These are phyloP conservation scores for Mechanitis mazaeus DNA, from an alignment of 2,888 invertebrate species.

Conservation along the genomic window DNA sequence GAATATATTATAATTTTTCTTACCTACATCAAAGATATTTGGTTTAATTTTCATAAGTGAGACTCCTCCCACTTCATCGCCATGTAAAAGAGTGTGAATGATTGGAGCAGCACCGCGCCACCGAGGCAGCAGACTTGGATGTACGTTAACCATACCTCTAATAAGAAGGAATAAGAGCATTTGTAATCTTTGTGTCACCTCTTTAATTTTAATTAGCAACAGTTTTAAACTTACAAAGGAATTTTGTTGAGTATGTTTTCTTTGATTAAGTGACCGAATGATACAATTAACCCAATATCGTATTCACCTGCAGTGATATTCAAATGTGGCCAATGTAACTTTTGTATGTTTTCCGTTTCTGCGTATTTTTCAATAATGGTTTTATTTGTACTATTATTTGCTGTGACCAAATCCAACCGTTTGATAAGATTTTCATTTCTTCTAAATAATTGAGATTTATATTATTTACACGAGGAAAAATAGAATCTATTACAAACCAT, in stretches of 20 bases:
- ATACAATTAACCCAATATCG: conserved; percentile 93
- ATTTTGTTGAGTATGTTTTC: conserved; percentile 83
- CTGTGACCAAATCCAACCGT: conserved; percentile 83
- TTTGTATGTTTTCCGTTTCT: conserved; percentile 71
- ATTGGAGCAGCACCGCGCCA: conserved; percentile 97
- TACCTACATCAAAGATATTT: conserved; percentile 87
- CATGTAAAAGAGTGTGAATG: conserved; percentile 88
- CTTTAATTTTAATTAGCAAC: neutral
- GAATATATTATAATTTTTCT: conserved; percentile 30
- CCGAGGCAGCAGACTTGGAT: conserved; percentile 92
- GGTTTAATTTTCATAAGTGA: conserved; percentile 92
- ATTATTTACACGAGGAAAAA: conserved; percentile 32
- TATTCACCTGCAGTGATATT: conserved; percentile 69
- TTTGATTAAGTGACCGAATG: conserved; percentile 95
- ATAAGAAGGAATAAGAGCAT: conserved; percentile 31
- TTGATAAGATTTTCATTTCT: conserved; percentile 68
- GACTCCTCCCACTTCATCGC: conserved; percentile 88
- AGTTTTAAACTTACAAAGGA: conserved; percentile 81
- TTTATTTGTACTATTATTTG: conserved; percentile 72
- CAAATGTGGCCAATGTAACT: conserved; percentile 81
- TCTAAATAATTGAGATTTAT: conserved; percentile 73
- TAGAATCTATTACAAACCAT: neutral
- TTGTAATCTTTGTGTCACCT: neutral
- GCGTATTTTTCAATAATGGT: conserved; percentile 84
- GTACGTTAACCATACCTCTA: conserved; percentile 95